Conservation (phyloP, 2,113 vertebrate species). For the Microcebus lehilahytsara region DNA sequence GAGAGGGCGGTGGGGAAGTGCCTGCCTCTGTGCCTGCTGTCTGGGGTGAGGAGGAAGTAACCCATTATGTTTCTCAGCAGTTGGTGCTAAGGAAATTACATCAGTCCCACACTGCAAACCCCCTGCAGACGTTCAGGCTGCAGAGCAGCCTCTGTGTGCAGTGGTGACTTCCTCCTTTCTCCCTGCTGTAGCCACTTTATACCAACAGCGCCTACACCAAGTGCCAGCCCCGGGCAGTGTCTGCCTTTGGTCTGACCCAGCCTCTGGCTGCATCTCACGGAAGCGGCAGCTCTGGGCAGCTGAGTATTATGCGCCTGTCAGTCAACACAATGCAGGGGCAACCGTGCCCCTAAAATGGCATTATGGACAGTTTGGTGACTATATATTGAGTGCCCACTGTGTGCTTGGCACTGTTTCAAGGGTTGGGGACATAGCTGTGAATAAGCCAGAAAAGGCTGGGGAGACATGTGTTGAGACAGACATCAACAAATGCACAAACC, state of each 20-base stretch:
- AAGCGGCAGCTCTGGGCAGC: neutral
- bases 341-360: neutral
- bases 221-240: fast-evolving
- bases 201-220: neutral
- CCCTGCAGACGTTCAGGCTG: neutral
- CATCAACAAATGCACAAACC: neutral
- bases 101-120: neutral
- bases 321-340: neutral
- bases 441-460: neutral
- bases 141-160: neutral
- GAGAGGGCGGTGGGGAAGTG: neutral
- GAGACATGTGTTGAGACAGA: neutral
- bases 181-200: neutral
- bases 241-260: neutral
- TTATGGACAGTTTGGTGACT: neutral
- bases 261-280: neutral
- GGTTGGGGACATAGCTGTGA: neutral
- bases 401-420: neutral
- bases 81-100: conserved; percentile 73
- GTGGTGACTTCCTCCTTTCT: neutral
- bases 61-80: neutral
- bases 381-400: neutral
- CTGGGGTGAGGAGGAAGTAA: conserved; percentile 34
- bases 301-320: neutral
- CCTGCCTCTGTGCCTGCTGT: neutral